Evolutionary conservation across 2,888 invertebrate species (phyloP).

Genomic region (Pimpla rufipes): DNA sequence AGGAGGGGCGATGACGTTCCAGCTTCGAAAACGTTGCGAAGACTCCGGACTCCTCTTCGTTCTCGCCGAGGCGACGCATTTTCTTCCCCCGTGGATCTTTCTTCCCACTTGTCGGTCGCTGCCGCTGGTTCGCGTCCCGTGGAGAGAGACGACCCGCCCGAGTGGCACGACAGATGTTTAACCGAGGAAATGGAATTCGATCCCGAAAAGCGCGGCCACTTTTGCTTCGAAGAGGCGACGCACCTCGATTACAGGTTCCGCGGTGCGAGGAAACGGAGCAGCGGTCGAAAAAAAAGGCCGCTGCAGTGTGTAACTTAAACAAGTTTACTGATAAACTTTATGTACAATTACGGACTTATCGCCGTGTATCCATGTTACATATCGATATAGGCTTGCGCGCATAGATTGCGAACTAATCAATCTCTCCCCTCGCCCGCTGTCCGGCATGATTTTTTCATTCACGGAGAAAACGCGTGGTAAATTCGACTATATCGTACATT

Average conservation of each 20-base stretch:
- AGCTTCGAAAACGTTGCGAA: slow-evolving; percentile 38
- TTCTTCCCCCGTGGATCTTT: slow-evolving; percentile 10
- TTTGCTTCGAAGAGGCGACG: neutral
- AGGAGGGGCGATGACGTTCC: neutral
- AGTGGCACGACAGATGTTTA: slow-evolving; percentile 11
- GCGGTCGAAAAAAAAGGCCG: neutral
- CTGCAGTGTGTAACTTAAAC: slow-evolving; percentile 18
- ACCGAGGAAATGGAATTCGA: neutral
- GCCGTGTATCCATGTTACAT: slow-evolving; percentile 33
- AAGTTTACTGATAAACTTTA: slow-evolving; percentile 62
- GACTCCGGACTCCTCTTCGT: neutral
- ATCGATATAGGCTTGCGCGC: neutral
- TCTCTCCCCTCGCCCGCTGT: neutral
- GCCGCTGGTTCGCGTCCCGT: neutral
- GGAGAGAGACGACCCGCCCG: neutral
- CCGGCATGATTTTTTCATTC: neutral
- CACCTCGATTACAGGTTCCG: neutral
- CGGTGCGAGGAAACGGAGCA: neutral
- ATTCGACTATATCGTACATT: no score
- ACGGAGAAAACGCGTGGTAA: no score
- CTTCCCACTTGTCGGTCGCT: neutral
- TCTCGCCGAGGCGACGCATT: neutral
- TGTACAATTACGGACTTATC: slow-evolving; percentile 53
- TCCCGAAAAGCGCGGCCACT: neutral
- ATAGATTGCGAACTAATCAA: neutral